Percentiles rank a stretch among this genome's conserved stretches.
These are phyloP conservation scores for Mycalesis mineus DNA, from an alignment of 2,888 invertebrate species.

Conservation along the genomic window DNA sequence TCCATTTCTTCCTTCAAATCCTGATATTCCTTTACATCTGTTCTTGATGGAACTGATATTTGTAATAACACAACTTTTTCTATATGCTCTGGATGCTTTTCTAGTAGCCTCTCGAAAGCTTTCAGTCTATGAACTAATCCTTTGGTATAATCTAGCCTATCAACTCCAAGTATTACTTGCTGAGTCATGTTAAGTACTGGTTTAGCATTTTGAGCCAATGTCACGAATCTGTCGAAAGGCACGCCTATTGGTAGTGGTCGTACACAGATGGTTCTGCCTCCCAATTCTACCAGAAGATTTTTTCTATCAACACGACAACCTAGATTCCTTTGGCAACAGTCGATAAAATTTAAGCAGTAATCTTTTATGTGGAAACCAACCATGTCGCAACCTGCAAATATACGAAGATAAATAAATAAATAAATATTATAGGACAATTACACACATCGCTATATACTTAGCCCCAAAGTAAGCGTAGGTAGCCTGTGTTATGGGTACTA, in stretches of 20 bases:
- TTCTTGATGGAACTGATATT: slow-evolving; percentile 92
- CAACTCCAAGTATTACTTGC: slow-evolving; percentile 91
- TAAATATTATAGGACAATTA: too few relatives aligned
- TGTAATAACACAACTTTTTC: slow-evolving; percentile 90
- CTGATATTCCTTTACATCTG: slow-evolving; percentile 93
- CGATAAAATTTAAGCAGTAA: slow-evolving; percentile 93
- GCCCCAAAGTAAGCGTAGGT: too few relatives aligned
- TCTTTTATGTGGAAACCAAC: slow-evolving; percentile 95
- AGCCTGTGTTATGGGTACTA: too few relatives aligned
- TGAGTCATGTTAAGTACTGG: slow-evolving; percentile 84
- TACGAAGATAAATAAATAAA: too few relatives aligned
- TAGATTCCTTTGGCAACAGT: slow-evolving; percentile 91
- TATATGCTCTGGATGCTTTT: slow-evolving; percentile 90
- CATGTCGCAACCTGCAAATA: slow-evolving; percentile 88
- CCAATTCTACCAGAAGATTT: slow-evolving; percentile 90
- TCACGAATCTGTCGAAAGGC: slow-evolving; percentile 90
- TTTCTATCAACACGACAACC: slow-evolving; percentile 94
- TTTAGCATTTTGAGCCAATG: slow-evolving; percentile 84
- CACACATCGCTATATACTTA: too few relatives aligned
- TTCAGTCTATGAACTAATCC: slow-evolving; percentile 88
- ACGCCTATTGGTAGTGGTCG: slow-evolving; percentile 93
- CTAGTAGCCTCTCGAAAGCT: slow-evolving; percentile 88
- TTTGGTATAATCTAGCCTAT: slow-evolving; percentile 94
- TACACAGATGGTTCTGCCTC: slow-evolving; percentile 89
- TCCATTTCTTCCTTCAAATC: slow-evolving; percentile 94